These are phyloP conservation scores for Aphrophora alni DNA, from an alignment of 2,888 invertebrate species.

Conservation along the genomic window DNA sequence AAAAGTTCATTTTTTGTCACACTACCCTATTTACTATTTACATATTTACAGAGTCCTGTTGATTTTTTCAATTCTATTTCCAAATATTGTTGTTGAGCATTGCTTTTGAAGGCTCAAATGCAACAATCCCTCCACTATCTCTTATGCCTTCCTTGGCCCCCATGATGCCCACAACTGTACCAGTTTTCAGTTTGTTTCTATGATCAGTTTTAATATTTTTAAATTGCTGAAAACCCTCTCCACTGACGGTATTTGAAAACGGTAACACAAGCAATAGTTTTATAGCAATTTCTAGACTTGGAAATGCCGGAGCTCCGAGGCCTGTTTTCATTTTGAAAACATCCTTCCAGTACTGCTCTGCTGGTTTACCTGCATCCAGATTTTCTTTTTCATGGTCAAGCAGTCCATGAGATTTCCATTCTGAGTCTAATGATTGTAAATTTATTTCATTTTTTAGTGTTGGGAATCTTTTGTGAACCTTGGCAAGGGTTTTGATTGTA, in stretches of 20 bases:
- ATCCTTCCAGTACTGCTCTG: constrained; percentile 17
- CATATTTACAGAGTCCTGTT: too few relatives aligned
- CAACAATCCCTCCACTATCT: constrained; percentile 28
- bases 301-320: constrained; percentile 6
- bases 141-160: constrained; percentile 38
- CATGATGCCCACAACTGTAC: constrained; percentile 46
- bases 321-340: constrained; percentile 23
- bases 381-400: constrained; percentile 2
- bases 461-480: constrained; percentile 28
- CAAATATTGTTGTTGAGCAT: too few relatives aligned
- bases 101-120: constrained; percentile 38
- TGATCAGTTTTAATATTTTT: constrained; percentile 46
- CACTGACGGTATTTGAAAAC: constrained; percentile 48
- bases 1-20: too few relatives aligned
- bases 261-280: constrained; percentile 35
- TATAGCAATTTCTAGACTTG: constrained; percentile 1
- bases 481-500: not conserved
- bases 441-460: constrained; percentile 7
- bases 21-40: too few relatives aligned
- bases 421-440: constrained; percentile 23
- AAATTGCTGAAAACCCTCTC: constrained; percentile 48
- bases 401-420: constrained; percentile 26
- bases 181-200: constrained; percentile 46
- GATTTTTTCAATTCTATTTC: too few relatives aligned
- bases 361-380: not conserved